Base-by-base conservation (phyloP, 2,888 invertebrate genomes). In the Pogonocherus hispidulus region DNA sequence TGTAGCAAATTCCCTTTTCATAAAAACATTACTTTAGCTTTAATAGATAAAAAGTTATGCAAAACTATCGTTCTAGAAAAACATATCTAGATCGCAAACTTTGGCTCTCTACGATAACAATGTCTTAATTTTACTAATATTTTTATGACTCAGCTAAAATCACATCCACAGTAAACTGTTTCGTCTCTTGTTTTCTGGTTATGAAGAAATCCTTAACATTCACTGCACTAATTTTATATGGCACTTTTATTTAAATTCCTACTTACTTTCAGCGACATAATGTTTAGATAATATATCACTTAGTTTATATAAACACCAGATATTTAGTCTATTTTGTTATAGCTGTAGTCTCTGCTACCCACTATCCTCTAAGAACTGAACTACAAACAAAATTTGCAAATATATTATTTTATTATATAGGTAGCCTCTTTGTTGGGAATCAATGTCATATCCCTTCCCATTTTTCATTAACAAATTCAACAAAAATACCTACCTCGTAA, bases 381-480 rank as follows among this genome's bases (percentile, higher is more conserved):
- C 32, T 32, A 32, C 1, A 6, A 8, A n/a, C 16, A n/a, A 41
- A 41, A 14, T 41, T 41, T 41, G 41, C 32, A 32, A 52, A 22
- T 52, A 18, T 2, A 32, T 1, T 14, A n/a, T 4, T 23, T 23
- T 52, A 11, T 52, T 32, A 52, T 52, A 52, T 32, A 16, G 52
- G 9, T 18, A 18, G 32, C 22, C n/a, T 27, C n/a, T n/a, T n/a
- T n/a, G 32, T 4, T 32, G 18, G 32, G 11, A 16, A 52, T 32
- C 52, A 52, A 32, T 52, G 52, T 19, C 52, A 52, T 52, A 19
- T 11, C 52, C 52, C 52, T 19, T 20, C 52, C 16, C 16, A 52
- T 16, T 52, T 35, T 32, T 52, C 16, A 18, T 52, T 52, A 52
- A 32, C 52, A 52, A 18, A 32, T 52, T 32, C 14, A n/a, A 22